Percentiles rank a stretch among this genome's conserved stretches.
Evolutionary conservation across 2,113 vertebrate genomes (phyloP).

Genomic region (Physeter macrocephalus): DNA sequence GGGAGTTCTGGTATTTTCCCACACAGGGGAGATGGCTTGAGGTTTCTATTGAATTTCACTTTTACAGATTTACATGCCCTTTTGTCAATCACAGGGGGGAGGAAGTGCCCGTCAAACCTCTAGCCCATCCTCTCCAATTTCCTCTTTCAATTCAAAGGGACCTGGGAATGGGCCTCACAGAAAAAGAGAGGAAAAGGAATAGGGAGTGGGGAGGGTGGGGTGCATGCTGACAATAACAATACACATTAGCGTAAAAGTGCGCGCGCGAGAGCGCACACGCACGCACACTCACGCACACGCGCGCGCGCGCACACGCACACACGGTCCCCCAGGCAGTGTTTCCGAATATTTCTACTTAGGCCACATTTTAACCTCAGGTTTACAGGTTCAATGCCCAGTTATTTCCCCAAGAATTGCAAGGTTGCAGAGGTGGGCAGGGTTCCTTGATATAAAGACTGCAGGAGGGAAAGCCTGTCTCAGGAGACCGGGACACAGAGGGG

Average conservation of each 20-base stretch:
- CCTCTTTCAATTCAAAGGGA: slow-evolving; percentile 70
- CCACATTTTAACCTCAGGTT: neutral
- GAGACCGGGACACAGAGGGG: fast-evolving
- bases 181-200: slow-evolving; percentile 53
- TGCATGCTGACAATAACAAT: neutral
- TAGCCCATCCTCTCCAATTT: slow-evolving; percentile 69
- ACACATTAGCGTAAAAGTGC: neutral
- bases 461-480: neutral
- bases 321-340: neutral
- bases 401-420: slow-evolving; percentile 13
- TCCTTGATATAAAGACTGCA: neutral
- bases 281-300: neutral
- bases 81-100: slow-evolving; percentile 76
- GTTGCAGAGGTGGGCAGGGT: neutral
- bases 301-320: neutral
- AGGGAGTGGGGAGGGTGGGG: neutral
- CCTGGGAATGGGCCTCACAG: slow-evolving; percentile 53
- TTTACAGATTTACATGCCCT: slow-evolving; percentile 75
- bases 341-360: neutral
- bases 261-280: fast-evolving
- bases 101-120: slow-evolving; percentile 70
- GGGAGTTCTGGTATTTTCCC: slow-evolving; percentile 74
- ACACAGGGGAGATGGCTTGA: slow-evolving; percentile 77
- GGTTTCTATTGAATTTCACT: slow-evolving; percentile 74
- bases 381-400: neutral